Evolutionary conservation across 1,140 invertebrate genomes (phyloP).

Genomic region (Zaprionus davidi): DNA sequence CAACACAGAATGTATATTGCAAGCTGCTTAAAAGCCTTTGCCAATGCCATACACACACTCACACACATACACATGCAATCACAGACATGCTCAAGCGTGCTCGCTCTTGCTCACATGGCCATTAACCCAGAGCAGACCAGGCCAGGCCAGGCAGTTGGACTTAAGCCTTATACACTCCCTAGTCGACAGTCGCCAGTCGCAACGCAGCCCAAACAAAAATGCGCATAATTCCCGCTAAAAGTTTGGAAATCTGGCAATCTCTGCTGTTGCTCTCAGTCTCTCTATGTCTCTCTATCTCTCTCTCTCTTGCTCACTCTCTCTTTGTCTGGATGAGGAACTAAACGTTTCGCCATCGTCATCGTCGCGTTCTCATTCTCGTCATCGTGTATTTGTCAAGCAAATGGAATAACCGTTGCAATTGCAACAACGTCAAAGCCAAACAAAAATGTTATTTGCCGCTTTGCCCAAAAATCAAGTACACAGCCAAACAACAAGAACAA

Average conservation of each 20-base stretch:
- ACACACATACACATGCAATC: constrained; percentile 37
- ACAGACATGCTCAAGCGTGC: constrained; percentile 37
- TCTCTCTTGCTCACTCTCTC: background rate
- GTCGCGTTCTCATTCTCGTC: constrained; percentile 34
- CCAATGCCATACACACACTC: constrained; percentile 38
- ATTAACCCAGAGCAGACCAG: constrained; percentile 50
- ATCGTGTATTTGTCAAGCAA: constrained; percentile 80
- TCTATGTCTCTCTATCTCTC: background rate
- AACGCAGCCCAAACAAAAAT: constrained; percentile 71
- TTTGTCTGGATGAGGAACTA: constrained; percentile 25
- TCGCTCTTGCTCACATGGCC: constrained; percentile 41
- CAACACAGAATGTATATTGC: constrained; percentile 48
- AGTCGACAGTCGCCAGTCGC: constrained; percentile 51
- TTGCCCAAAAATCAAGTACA: constrained; percentile 82
- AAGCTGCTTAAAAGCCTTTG: constrained; percentile 63
- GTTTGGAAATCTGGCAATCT: constrained; percentile 52
- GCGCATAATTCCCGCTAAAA: constrained; percentile 76
- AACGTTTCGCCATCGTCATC: constrained; percentile 44
- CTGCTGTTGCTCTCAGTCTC: background rate
- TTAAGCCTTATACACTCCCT: constrained; percentile 32
- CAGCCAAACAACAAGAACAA: constrained; percentile 54
- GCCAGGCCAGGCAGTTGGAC: constrained; percentile 41
- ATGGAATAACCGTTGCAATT: constrained; percentile 81
- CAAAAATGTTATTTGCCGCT: constrained; percentile 82
- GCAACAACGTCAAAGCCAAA: constrained; percentile 81